Evolutionary conservation across 2,888 invertebrate species (phyloP).

Genomic region (Panopea generosa): DNA sequence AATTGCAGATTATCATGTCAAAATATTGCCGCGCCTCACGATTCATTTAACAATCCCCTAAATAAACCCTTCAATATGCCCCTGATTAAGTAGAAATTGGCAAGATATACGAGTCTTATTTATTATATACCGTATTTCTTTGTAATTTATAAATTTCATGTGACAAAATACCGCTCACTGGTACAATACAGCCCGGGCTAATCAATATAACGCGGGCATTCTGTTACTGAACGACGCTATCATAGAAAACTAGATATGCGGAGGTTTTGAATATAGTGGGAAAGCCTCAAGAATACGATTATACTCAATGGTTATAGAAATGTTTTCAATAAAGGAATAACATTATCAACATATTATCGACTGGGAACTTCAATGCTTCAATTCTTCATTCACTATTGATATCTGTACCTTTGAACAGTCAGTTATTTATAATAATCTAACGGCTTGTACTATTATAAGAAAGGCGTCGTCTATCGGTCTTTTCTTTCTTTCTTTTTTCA

Average conservation of each 20-base stretch:
- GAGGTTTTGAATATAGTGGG: constrained; percentile 23
- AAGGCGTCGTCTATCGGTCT: constrained; percentile 10
- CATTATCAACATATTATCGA: constrained; percentile 64
- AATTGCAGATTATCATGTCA: constrained; percentile 56
- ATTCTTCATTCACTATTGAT: constrained; percentile 35
- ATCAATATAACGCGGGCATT: constrained; percentile 48
- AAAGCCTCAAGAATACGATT: constrained; percentile 37
- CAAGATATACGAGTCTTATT: constrained; percentile 47
- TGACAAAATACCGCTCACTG: constrained; percentile 52
- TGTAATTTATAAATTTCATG: constrained; percentile 65
- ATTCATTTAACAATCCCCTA: constrained; percentile 55
- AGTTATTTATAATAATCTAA: constrained; percentile 16
- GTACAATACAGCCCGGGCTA: constrained; percentile 54
- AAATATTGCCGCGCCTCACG: constrained; percentile 32
- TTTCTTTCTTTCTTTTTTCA: constrained; percentile 3
- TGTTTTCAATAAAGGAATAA: constrained; percentile 58
- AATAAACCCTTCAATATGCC: constrained; percentile 50
- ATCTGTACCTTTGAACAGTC: constrained; percentile 30
- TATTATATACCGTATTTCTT: constrained; percentile 56
- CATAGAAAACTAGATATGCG: constrained; percentile 34
- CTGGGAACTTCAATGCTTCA: constrained; percentile 43
- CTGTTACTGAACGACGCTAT: constrained; percentile 44
- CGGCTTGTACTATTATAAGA: no score
- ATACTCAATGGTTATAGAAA: constrained; percentile 57
- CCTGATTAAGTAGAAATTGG: constrained; percentile 55